phyloP scores from a whole-genome alignment of 2,888 invertebrate species.

The Diaprepes abbreviatus region DNA sequence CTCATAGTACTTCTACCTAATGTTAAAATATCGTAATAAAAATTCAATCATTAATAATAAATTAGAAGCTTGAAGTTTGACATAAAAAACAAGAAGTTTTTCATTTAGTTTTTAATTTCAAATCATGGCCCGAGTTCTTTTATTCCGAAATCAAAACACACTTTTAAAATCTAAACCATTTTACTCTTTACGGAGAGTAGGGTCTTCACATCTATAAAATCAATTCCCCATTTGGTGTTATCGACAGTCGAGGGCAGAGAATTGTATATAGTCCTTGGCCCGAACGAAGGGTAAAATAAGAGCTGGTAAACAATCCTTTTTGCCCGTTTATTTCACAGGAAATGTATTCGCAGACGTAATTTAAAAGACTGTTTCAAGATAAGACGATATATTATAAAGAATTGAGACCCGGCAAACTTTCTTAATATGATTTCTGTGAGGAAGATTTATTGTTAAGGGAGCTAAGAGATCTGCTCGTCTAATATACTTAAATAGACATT shows the following conservation, averaged over 20 bases:
- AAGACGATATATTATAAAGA: constrained; percentile 14
- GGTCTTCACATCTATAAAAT: constrained; percentile 21
- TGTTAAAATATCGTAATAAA: no score
- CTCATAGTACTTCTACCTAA: no score
- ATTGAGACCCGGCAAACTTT: not conserved
- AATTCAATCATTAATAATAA: no score
- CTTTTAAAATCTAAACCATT: constrained; percentile 3
- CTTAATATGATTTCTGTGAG: no score
- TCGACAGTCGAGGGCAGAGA: constrained; percentile 24
- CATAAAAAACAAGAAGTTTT: no score
- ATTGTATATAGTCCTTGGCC: constrained; percentile 23
- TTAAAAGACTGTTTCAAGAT: constrained; percentile 25
- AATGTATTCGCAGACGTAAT: constrained; percentile 31
- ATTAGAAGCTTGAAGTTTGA: no score
- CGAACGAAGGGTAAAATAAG: constrained; percentile 24
- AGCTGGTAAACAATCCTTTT: constrained; percentile 36
- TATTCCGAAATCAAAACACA: not conserved
- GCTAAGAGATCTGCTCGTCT: no score
- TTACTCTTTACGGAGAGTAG: not conserved
- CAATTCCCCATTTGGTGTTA: constrained; percentile 29
- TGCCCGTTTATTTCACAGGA: constrained; percentile 27
- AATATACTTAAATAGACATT: no score
- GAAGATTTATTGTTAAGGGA: no score
- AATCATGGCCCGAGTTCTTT: no score
- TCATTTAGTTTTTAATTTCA: no score